Evolutionary conservation across 2,797 vertebrate species (phyloP), one percentile per base, ranked within the genome.

Genomic region (Danio tinwini): DNA sequence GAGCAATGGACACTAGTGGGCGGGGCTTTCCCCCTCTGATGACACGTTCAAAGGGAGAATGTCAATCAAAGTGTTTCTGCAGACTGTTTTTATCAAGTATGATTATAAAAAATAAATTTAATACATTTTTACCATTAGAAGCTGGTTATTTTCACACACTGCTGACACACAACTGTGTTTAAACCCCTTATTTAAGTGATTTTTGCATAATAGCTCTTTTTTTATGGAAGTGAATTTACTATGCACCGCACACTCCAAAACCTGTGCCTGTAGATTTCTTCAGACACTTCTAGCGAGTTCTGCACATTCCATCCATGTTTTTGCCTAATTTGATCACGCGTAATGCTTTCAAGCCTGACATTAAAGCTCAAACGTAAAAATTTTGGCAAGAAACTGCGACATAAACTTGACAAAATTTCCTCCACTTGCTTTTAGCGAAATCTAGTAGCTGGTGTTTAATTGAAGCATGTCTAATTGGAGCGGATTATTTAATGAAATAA

Each of bases 391-490:
- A 11, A 6, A 12, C 4, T 44, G 37, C 5, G 2, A 3, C n/a
- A 16, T 73, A n/a, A 47, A 47, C 40, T 1, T 21, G 10, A 9
- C 81, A 78, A 4, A 29, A 6, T 55, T 81, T 71, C 58, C 63
- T 65, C 39, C n/a, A 8, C 6, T 56, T n/a, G 6, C 10, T 50
- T 69, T 39, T 39, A 13, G 71, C 29, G 59, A 62, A 45, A 52
- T 37, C 5, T 40, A 29, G 44, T 74, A 73, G 67, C 16, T 64
- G 53, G n/a, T 59, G 14, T 39, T 12, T 74, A 69, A 74, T 63
- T 45, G 74, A 62, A 81, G 52, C 61, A 70, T 17, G 16, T 50
- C 29, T 86, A 77, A 80, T 65, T 76, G 77, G 67, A 5, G 19
- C 9, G 50, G 10, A 17, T 61, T 39, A 52, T 50, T 70, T 61